A percentile compares a stretch with the other conserved stretches of the same genome.
phyloP scores from a whole-genome alignment of 2,113 vertebrate species.

The Plectropomus leopardus region DNA sequence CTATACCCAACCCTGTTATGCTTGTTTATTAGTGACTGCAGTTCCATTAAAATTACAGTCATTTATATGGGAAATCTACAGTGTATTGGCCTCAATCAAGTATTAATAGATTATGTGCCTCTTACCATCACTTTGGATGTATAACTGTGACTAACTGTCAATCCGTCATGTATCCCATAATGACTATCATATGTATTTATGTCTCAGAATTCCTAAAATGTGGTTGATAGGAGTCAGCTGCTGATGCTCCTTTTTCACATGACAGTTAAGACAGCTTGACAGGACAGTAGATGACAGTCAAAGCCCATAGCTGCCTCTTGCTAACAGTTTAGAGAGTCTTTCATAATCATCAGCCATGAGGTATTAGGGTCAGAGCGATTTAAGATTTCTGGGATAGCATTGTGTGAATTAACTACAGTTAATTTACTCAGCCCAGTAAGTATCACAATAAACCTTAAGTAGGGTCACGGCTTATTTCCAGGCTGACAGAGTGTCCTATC shows the following conservation, averaged over 20 bases:
- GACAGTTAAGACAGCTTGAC: conserved; percentile 20
- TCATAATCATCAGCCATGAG: conserved; percentile 20
- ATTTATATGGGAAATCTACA: background rate
- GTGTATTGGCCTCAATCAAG: background rate
- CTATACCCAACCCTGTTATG: background rate
- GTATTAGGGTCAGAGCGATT: conserved; percentile 21
- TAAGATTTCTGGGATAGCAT: conserved; percentile 1
- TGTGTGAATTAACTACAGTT: conserved; percentile 4
- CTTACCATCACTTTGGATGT: conserved; percentile 9
- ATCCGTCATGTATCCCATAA: conserved; percentile 52
- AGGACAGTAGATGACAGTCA: conserved; percentile 13
- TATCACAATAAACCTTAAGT: conserved; percentile 18
- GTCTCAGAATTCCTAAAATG: background rate
- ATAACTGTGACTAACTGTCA: conserved; percentile 39
- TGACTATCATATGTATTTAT: conserved; percentile 16
- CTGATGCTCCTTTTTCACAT: background rate
- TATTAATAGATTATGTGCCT: conserved; percentile 2
- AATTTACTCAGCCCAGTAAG: background rate
- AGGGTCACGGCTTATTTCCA: background rate
- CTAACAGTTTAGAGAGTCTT: background rate
- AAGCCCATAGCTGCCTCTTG: conserved; percentile 13
- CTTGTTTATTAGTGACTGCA: background rate
- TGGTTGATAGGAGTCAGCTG: background rate
- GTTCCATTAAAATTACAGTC: background rate
- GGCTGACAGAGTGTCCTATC: background rate